A percentile compares a stretch with the other conserved stretches of the same genome.
These are phyloP conservation scores for Silvanus unidentatus DNA, from an alignment of 2,888 invertebrate species.

Conservation along the genomic window DNA sequence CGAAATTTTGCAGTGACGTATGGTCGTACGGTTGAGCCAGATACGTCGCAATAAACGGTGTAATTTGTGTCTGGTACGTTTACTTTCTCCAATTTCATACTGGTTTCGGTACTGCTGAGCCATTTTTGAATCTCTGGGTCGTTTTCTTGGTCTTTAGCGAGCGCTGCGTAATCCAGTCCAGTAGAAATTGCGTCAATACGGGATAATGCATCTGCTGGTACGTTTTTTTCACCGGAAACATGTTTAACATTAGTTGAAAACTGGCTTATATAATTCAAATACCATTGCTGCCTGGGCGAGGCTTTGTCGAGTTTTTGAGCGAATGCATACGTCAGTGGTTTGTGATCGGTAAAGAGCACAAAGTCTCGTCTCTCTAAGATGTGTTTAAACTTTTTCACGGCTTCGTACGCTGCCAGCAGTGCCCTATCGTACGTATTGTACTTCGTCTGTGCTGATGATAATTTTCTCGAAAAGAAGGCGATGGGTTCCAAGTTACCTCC, in stretches of 20 bases:
- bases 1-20: background rate
- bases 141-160: too few species aligned
- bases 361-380: background rate
- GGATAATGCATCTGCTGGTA: background rate
- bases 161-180: background rate
- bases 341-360: background rate
- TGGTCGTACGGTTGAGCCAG: background rate
- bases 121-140: background rate
- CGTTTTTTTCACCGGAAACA: background rate
- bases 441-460: background rate
- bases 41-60: background rate
- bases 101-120: background rate
- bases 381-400: background rate
- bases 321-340: background rate
- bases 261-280: background rate
- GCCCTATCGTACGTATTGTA: background rate
- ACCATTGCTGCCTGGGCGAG: background rate
- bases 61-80: background rate
- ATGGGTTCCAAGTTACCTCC: background rate
- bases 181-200: background rate
- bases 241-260: background rate
- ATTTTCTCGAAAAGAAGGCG: background rate
- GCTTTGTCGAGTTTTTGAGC: background rate
- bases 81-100: background rate
- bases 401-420: background rate